Evolutionary conservation across 2,888 invertebrate genomes (phyloP).

Genomic region (Folsomia manolachei): DNA sequence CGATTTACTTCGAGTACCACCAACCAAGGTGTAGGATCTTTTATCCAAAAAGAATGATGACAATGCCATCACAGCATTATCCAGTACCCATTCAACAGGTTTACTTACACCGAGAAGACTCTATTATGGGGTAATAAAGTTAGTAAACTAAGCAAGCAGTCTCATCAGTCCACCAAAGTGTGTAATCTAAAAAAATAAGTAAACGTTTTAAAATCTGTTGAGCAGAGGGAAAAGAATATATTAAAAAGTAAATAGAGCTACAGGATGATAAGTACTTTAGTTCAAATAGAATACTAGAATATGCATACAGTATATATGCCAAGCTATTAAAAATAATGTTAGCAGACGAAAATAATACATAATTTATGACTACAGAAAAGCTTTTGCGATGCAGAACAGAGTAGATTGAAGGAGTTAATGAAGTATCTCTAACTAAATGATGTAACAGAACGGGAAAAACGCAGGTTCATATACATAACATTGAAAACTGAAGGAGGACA

Average conservation of each 20-base stretch:
- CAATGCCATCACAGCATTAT: neutral
- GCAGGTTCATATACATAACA: neutral
- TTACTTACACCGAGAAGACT: no score
- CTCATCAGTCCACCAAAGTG: no score
- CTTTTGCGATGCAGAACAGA: constrained; percentile 1
- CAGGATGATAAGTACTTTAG: neutral
- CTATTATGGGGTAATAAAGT: neutral
- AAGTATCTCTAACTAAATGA: neutral
- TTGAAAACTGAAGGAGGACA: neutral
- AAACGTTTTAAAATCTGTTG: neutral
- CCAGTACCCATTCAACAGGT: neutral
- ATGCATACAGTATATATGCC: no score
- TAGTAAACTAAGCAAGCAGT: neutral
- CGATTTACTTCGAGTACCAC: neutral
- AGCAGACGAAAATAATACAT: constrained; percentile 4
- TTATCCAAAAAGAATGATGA: no score
- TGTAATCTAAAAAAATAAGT: neutral
- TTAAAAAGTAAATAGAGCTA: no score
- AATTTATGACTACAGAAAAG: constrained; percentile 1
- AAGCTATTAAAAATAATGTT: neutral
- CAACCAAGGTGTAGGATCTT: no score
- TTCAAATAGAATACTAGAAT: neutral
- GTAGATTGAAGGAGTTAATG: neutral
- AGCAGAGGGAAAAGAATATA: neutral
- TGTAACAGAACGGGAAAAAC: neutral